Evolutionary conservation across 1,140 invertebrate genomes (phyloP), one percentile per base, ranked within the genome.

Genomic region (Radopholus similis): DNA sequence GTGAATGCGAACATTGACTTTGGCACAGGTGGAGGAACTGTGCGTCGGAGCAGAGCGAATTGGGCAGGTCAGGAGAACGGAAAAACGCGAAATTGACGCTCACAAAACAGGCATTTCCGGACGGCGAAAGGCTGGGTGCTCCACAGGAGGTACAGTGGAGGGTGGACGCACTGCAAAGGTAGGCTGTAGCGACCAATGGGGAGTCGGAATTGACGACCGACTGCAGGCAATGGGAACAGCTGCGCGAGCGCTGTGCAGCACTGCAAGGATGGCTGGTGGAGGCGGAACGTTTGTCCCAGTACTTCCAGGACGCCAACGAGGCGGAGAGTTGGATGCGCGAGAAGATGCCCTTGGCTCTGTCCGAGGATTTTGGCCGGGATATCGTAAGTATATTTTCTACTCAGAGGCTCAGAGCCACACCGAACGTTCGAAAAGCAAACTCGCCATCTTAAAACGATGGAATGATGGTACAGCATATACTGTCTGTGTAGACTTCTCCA

Each of bases 311-410:
- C 42, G 93, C 93, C 0, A 96, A 97, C 83, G 95, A 98, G 83
- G 90, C 93, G 0, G 94, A 97, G 77, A 95, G 92, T 0, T 97
- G 93, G 93, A 89, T 97, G 26, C 75, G 91, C 71, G 93, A 96
- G 82, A 93, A 93, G 83, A 89, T 90, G 83, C 88, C 91, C 0
- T 84, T 97, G 26, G 90, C 93, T 1, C 87, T 88, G n/a, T 92
- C 90, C 0, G 87, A 87, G 32, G 93, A 96, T 84, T 90, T 90
- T 75, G 93, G 93, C 3, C 87, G 88, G 37, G 92, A 95, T 84
- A 92, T 95, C 76, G 89, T 63, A 23, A 38, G 37, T 11, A 57
- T 11, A 59, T 47, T 47, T 47, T 4, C 18, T 21, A 21, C 26
- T 47, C 5, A 47, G 26, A 47, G 26, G 15, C 18, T 44, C 18